Evolutionary conservation across 2,888 invertebrate genomes (phyloP).

Genomic region (Polydrusus tereticollis): DNA sequence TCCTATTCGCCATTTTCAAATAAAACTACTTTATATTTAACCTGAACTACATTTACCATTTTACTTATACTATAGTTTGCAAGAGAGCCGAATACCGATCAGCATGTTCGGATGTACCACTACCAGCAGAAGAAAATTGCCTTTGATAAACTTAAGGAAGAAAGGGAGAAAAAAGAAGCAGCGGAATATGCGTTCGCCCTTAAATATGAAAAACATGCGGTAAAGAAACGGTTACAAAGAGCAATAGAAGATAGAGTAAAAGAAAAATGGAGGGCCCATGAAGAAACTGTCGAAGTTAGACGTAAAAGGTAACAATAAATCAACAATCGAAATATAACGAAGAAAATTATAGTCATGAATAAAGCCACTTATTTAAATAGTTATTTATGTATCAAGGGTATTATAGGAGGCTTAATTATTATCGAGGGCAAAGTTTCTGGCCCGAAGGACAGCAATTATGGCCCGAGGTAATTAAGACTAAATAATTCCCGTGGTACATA

Average conservation of each 20-base stretch:
- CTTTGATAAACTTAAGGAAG: constrained; percentile 23
- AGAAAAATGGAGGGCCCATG: constrained; percentile 59
- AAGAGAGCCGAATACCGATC: constrained; percentile 58
- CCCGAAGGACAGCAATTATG: no score
- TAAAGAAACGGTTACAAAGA: constrained; percentile 55
- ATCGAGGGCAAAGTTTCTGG: no score
- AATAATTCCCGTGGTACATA: no score
- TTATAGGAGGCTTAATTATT: no score
- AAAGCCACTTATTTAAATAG: no score
- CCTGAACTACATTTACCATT: constrained; percentile 16
- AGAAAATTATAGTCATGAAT: no score
- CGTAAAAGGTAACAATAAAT: constrained; percentile 37
- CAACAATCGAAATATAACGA: no score
- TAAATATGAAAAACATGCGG: constrained; percentile 58
- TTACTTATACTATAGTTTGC: constrained; percentile 52
- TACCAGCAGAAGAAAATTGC: constrained; percentile 56
- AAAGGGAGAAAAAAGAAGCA: constrained; percentile 35
- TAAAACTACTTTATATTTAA: no score
- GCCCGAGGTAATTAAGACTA: no score
- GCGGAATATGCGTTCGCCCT: constrained; percentile 50
- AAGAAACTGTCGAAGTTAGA: constrained; percentile 55
- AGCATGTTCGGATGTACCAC: constrained; percentile 55
- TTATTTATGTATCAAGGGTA: no score
- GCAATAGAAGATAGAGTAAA: constrained; percentile 59
- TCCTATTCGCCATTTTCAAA: no score